phyloP scores from a whole-genome alignment of 2,888 invertebrate genomes.

The Sthenelais limicola region DNA sequence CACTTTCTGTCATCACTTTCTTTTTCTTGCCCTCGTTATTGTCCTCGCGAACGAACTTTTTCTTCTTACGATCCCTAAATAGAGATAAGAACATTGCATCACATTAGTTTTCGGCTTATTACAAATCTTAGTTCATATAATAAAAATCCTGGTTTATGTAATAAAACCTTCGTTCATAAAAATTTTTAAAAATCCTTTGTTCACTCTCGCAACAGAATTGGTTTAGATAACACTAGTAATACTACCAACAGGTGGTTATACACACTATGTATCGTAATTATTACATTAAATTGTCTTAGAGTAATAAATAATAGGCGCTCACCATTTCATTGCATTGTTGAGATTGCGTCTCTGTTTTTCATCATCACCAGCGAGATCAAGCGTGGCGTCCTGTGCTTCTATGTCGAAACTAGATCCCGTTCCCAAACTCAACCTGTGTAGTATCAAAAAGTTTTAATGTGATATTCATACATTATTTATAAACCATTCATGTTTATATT shows the following conservation, averaged over 20 bases:
- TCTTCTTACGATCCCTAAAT: slow-evolving; percentile 91
- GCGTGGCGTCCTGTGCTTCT: slow-evolving; percentile 83
- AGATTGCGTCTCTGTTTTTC: slow-evolving; percentile 77
- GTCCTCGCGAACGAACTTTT: slow-evolving; percentile 85
- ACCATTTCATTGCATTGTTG: slow-evolving; percentile 45
- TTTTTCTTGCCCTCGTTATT: slow-evolving; percentile 75
- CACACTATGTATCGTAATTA: background rate
- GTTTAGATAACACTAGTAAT: no score
- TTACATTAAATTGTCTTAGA: background rate
- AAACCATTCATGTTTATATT: no score
- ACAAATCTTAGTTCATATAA: no score
- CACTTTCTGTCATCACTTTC: slow-evolving; percentile 95
- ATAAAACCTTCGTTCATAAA: no score
- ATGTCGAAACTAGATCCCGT: slow-evolving; percentile 82
- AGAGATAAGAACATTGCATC: no score
- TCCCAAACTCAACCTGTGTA: slow-evolving; percentile 75
- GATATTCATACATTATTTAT: no score
- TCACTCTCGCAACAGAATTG: no score
- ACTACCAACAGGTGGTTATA: background rate
- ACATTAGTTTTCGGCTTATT: no score
- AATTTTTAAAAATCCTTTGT: no score
- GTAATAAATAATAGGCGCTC: no score
- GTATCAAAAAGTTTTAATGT: no score
- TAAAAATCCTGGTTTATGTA: no score
- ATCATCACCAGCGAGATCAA: slow-evolving; percentile 90